These are phyloP conservation scores for Origma solitaria DNA, from an alignment of 2,113 vertebrate species.

Conservation along the genomic window DNA sequence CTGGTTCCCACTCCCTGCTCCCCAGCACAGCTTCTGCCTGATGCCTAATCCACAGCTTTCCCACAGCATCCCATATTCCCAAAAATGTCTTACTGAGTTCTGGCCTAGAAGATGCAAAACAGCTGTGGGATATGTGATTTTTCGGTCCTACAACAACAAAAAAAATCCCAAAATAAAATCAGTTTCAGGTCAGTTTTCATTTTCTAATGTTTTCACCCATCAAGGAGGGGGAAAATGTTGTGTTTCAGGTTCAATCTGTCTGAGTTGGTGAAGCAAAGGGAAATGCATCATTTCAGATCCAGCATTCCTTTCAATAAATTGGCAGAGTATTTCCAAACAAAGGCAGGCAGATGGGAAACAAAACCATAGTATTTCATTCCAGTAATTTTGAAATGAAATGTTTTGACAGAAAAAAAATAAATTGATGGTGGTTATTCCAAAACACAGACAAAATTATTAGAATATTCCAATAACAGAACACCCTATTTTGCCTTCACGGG, in stretches of 20 bases:
- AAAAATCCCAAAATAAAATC: neutral
- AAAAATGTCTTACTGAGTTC: neutral
- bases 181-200: neutral
- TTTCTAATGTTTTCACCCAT: neutral
- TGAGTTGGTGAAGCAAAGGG: neutral
- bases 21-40: neutral
- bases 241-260: neutral
- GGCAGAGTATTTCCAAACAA: constrained; percentile 2
- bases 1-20: neutral
- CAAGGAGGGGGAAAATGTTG: neutral
- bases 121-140: neutral
- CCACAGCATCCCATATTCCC: neutral
- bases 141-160: neutral
- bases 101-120: neutral
- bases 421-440: neutral
- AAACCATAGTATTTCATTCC: neutral
- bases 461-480: neutral
- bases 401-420: neutral
- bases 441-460: neutral
- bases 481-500: neutral
- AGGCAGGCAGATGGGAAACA: constrained; percentile 25
- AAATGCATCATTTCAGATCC: neutral
- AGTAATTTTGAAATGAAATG: neutral
- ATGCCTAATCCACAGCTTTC: neutral
- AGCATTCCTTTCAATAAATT: neutral